phyloP scores from a whole-genome alignment of 1,140 invertebrate genomes.

The Anastatus disparis region DNA sequence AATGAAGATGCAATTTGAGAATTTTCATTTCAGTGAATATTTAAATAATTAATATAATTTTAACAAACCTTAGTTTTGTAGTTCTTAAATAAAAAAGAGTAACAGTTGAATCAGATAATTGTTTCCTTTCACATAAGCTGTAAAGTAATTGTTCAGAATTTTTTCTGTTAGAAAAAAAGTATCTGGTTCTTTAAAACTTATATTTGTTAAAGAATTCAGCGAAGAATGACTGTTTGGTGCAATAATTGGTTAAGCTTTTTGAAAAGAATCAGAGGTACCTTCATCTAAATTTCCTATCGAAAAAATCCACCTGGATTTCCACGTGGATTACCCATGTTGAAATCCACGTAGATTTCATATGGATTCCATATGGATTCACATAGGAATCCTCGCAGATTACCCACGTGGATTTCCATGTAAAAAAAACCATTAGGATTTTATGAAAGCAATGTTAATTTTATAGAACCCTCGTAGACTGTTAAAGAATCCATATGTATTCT shows the following conservation, averaged over 20 bases:
- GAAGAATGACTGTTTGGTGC: constrained; percentile 49
- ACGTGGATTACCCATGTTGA: no score
- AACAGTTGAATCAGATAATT: constrained; percentile 74
- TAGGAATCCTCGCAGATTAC: no score
- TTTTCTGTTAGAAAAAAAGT: constrained; percentile 75
- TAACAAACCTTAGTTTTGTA: constrained; percentile 70
- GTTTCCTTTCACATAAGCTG: constrained; percentile 73
- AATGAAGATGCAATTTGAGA: no score
- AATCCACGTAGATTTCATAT: no score
- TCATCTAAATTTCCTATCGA: constrained; percentile 43
- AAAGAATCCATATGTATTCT: no score
- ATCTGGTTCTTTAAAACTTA: constrained; percentile 73
- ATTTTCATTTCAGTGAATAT: neutral
- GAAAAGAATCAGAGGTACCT: constrained; percentile 39
- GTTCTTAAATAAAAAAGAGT: constrained; percentile 74
- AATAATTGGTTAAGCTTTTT: constrained; percentile 44
- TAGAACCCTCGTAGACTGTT: no score
- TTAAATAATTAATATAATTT: neutral
- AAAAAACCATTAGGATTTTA: no score
- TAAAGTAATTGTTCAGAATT: constrained; percentile 76
- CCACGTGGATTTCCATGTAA: no score
- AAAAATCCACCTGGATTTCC: no score
- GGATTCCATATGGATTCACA: no score
- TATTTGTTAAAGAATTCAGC: constrained; percentile 57
- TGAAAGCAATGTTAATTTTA: no score